Evolutionary conservation across 2,888 invertebrate species (phyloP).

Genomic region (Pseudoips prasinana): DNA sequence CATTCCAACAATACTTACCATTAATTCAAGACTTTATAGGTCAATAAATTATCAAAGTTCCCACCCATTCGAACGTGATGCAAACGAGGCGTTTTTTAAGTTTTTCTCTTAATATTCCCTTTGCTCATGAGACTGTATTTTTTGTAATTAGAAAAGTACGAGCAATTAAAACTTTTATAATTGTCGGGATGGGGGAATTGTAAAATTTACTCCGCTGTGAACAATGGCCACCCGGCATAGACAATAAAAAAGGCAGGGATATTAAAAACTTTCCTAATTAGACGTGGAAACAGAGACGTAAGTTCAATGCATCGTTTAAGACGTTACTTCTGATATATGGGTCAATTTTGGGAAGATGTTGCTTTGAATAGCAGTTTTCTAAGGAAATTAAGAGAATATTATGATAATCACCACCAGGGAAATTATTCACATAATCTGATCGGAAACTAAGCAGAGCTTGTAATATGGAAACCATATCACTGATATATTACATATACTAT

Average conservation of each 20-base stretch:
- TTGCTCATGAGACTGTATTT: slow-evolving; percentile 70
- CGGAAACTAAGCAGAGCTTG: no score
- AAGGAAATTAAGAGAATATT: no score
- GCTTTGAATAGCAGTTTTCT: no score
- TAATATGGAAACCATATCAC: no score
- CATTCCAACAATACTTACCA: slow-evolving; percentile 15
- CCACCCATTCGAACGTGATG: slow-evolving; percentile 37
- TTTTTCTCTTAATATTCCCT: slow-evolving; percentile 51
- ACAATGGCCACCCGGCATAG: slow-evolving; percentile 69
- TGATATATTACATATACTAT: no score
- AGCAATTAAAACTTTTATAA: slow-evolving; percentile 81
- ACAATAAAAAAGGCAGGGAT: slow-evolving; percentile 67
- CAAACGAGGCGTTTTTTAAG: slow-evolving; percentile 35
- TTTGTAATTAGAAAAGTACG: slow-evolving; percentile 79
- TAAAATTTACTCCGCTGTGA: slow-evolving; percentile 72
- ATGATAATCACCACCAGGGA: no score
- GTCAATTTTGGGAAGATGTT: slow-evolving; percentile 15
- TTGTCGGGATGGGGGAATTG: slow-evolving; percentile 70
- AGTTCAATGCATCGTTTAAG: slow-evolving; percentile 52
- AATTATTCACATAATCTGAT: no score
- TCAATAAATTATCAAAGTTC: slow-evolving; percentile 42
- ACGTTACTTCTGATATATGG: slow-evolving; percentile 23
- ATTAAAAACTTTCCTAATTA: slow-evolving; percentile 75
- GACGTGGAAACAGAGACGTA: slow-evolving; percentile 52
- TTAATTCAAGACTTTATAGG: slow-evolving; percentile 39